phyloP scores from a whole-genome alignment of 2,113 vertebrate species.

The Thomomys bottae region DNA sequence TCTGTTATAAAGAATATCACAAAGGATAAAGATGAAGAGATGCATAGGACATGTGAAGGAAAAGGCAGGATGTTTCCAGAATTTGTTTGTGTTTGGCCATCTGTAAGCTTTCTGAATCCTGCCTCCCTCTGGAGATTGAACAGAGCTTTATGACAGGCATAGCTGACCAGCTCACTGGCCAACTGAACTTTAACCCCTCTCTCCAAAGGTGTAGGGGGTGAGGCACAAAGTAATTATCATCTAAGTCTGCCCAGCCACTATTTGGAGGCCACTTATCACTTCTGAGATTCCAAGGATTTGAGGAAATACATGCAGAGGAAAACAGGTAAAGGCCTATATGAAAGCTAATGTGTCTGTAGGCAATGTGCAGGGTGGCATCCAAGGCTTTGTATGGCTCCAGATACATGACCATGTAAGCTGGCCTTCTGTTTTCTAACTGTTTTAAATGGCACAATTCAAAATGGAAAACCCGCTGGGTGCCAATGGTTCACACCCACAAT shows the following conservation, averaged over 20 bases:
- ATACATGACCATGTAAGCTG: slow-evolving; percentile 93
- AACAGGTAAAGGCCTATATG: neutral
- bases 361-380: slow-evolving; percentile 79
- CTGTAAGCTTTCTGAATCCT: neutral
- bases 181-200: neutral
- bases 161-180: neutral
- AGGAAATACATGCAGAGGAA: neutral
- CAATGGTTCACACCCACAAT: too few species aligned
- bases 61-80: neutral
- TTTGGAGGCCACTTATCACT: neutral
- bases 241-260: neutral
- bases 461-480: slow-evolving; percentile 85
- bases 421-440: slow-evolving; percentile 92
- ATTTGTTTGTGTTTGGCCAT: too few species aligned
- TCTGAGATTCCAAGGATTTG: neutral
- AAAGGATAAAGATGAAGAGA: neutral
- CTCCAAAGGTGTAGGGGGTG: neutral
- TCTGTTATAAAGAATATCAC: neutral
- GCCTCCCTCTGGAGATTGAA: neutral
- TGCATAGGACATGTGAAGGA: neutral
- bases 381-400: slow-evolving; percentile 88
- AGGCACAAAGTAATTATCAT: neutral
- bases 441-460: slow-evolving; percentile 93
- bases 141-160: neutral
- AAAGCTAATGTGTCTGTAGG: neutral